Evolutionary conservation across 2,113 vertebrate genomes (phyloP).

Genomic region (Mesoclemmys tuberculata): DNA sequence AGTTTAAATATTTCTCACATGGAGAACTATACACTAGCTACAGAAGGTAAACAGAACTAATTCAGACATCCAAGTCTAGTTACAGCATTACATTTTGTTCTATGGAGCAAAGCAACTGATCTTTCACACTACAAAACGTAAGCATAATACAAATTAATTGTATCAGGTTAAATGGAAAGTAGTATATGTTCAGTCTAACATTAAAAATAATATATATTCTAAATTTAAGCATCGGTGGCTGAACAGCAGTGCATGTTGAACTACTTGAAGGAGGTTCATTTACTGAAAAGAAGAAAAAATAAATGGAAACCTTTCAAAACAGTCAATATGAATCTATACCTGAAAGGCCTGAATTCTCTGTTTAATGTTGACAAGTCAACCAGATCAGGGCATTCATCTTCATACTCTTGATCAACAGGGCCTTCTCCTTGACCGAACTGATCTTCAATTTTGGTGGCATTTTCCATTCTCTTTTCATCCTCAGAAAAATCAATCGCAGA

Average conservation of each 20-base stretch:
- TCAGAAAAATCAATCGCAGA: constrained; percentile 17
- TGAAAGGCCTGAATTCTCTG: constrained; percentile 79
- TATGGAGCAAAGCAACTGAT: background rate
- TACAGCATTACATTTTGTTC: background rate
- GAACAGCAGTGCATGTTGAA: background rate
- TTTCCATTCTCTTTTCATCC: constrained; percentile 2
- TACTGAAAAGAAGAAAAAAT: background rate
- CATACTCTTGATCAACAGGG: constrained; percentile 14
- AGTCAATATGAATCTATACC: constrained; percentile 62
- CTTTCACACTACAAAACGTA: background rate
- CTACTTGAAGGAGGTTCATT: background rate
- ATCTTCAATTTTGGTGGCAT: constrained; percentile 21
- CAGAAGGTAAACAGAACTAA: background rate
- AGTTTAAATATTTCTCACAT: background rate
- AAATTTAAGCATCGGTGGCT: background rate
- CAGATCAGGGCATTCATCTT: constrained; percentile 83
- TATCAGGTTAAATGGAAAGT: accelerated
- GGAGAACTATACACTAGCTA: background rate
- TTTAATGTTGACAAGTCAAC: constrained; percentile 78
- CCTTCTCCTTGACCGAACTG: background rate
- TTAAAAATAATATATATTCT: constrained; percentile 22
- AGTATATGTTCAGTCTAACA: background rate
- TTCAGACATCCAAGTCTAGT: background rate
- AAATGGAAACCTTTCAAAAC: background rate
- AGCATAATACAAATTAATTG: background rate